Evolutionary conservation across 2,888 invertebrate genomes (phyloP), one percentile per base, ranked within the genome.

Genomic region (Heliconius ethilla): DNA sequence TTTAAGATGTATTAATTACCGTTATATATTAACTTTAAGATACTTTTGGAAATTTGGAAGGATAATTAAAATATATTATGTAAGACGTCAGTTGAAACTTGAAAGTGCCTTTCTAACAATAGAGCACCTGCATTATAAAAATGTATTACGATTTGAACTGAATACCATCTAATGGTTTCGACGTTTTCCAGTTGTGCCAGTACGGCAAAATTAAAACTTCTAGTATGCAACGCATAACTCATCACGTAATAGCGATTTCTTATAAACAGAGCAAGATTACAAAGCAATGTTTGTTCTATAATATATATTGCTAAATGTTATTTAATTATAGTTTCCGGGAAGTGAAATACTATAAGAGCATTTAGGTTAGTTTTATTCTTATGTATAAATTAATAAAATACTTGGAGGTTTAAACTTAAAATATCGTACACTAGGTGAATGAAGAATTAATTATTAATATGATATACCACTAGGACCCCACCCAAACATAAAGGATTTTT

Each of bases 211-310:
- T 6, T 15, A 15, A 45, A 40, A 69, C 25, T 15, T 40, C 0
- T 69, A n/a, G n/a, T 25, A 40, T 40, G 40, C 40, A 40, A 40
- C 15, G 13, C 40, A 25, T 69, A 25, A 25, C 2, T n/a, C 33
- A 67, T 40, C 37, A 40, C 37, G 67, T 67, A 67, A 67, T 25
- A n/a, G 40, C 40, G n/a, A 67, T 15, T 67, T 13, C 13, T 67
- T 40, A n/a, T 40, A 40, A 67, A 25, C 11, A 67, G n/a, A 11
- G 40, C 67, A 40, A 66, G 29, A 66, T 67, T 40, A 13, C 40
- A 40, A 67, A 40, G n/a, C 22, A 25, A 25, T 40, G n/a, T 5
- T 25, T 13, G n/a, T 69, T 69, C 6, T 40, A 15, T 40, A 40
- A 69, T 1, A 69, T 9, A 40, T 6, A 67, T 67, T 37, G 25